phyloP scores from a whole-genome alignment of 2,797 vertebrate genomes.

The Gallinago nigripennis region DNA sequence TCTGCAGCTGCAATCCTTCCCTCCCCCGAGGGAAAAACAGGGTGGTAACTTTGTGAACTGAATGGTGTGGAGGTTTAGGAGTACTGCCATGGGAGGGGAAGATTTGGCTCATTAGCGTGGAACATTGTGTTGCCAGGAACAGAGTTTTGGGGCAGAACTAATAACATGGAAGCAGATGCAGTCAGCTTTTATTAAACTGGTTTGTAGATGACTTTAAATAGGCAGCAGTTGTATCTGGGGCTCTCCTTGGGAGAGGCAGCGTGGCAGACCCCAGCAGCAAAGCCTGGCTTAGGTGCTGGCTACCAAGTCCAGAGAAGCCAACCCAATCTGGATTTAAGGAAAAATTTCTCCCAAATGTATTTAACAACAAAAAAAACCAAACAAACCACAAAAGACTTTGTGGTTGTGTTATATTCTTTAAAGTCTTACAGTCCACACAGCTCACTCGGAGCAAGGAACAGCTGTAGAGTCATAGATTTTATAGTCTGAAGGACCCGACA shows the following conservation, averaged over 20 bases:
- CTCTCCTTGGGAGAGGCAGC: neutral
- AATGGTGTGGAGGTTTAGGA: constrained; percentile 70
- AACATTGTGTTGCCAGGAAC: constrained; percentile 71
- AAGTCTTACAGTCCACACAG: neutral
- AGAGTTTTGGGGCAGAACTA: constrained; percentile 71
- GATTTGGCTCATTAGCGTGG: constrained; percentile 70
- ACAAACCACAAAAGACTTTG: neutral
- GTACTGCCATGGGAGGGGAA: constrained; percentile 68
- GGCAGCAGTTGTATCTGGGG: constrained; percentile 33
- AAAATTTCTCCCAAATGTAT: neutral
- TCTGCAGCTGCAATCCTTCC: constrained; percentile 69
- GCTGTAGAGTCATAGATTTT: neutral
- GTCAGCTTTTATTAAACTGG: constrained; percentile 74
- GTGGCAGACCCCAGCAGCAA: neutral
- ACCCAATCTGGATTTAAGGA: neutral
- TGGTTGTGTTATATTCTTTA: neutral
- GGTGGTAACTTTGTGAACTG: constrained; percentile 68
- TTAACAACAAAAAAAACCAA: neutral
- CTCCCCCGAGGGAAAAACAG: constrained; percentile 66
- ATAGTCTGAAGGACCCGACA: neutral
- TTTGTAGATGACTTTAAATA: constrained; percentile 60
- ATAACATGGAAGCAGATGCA: constrained; percentile 70
- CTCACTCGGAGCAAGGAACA: neutral
- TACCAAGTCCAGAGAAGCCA: neutral
- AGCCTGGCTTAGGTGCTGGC: neutral